Percentiles rank a stretch among this genome's conserved stretches.
phyloP scores from a whole-genome alignment of 2,888 invertebrate genomes.

The Lamellibrachia columna region DNA sequence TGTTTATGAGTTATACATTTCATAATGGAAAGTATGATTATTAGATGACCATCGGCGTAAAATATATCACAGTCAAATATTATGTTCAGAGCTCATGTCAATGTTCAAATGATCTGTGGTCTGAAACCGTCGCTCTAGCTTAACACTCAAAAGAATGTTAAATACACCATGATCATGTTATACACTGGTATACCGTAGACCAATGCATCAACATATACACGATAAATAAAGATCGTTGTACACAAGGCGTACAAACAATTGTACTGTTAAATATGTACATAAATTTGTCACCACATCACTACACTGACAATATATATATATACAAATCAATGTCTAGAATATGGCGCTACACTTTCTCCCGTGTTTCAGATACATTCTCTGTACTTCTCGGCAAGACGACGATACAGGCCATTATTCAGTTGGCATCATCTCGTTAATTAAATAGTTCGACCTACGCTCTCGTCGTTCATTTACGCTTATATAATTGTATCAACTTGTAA shows the following conservation, averaged over 20 bases:
- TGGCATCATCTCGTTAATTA: neutral
- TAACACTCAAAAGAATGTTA: neutral
- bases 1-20: too few species aligned
- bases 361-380: neutral
- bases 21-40: too few species aligned
- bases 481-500: neutral
- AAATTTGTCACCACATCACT: neutral
- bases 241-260: neutral
- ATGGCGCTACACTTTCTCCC: neutral
- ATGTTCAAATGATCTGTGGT: too few species aligned
- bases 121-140: too few species aligned
- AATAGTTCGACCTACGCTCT: neutral
- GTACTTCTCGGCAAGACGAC: neutral
- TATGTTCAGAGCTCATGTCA: too few species aligned
- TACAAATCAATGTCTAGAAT: neutral
- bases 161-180: too few species aligned
- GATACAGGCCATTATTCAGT: neutral
- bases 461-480: neutral
- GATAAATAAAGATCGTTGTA: neutral
- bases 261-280: neutral
- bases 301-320: neutral
- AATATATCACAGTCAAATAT: too few species aligned
- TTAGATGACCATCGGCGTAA: too few species aligned
- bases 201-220: neutral
- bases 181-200: too few species aligned